phyloP scores from a whole-genome alignment of 1,140 invertebrate genomes.

The Wasmannia auropunctata region DNA sequence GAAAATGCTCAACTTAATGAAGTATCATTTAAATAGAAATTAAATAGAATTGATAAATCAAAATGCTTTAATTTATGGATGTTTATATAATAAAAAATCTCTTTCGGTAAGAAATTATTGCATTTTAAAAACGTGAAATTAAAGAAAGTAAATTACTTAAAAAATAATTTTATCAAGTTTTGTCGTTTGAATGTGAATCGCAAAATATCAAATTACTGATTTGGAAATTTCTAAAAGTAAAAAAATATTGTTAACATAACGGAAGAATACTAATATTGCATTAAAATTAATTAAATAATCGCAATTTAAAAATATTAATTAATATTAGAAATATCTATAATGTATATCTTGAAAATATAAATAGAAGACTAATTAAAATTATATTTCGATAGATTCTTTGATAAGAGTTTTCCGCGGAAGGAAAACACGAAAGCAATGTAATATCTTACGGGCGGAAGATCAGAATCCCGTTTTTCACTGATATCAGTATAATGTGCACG shows the following conservation, averaged over 20 bases:
- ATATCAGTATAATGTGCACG: neutral
- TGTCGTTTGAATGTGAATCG: neutral
- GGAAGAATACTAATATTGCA: neutral
- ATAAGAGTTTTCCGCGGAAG: neutral
- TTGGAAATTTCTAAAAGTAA: neutral
- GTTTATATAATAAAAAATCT: neutral
- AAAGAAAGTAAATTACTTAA: neutral
- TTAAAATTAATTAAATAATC: neutral
- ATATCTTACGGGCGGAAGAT: neutral
- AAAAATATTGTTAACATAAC: neutral
- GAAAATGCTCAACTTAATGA: neutral
- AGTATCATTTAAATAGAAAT: constrained; percentile 2
- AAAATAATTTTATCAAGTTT: neutral
- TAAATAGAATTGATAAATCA: neutral
- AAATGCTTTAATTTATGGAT: neutral
- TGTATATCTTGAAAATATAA: neutral
- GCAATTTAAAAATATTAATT: neutral
- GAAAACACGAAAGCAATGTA: neutral
- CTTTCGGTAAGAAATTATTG: neutral
- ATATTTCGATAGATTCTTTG: neutral
- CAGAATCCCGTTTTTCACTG: constrained; percentile 11
- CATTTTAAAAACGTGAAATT: neutral
- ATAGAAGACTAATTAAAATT: neutral
- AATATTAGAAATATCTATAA: neutral
- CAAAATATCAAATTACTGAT: neutral